Conservation (phyloP, 2,888 invertebrate species). For the Sturmia bella region DNA sequence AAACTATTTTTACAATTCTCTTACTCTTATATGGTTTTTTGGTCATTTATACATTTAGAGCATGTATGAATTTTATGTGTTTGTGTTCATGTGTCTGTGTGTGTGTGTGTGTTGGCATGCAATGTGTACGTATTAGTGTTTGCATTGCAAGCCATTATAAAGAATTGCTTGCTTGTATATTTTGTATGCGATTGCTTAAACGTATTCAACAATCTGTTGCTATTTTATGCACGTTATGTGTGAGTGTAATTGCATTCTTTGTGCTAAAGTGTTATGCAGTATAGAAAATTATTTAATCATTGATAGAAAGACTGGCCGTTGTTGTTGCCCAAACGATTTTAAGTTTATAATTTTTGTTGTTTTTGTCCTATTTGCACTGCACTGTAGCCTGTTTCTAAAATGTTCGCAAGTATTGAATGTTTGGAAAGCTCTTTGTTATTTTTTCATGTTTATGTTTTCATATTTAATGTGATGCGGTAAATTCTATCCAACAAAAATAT, state of each 20-base stretch:
- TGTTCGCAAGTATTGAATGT: conserved; percentile 35
- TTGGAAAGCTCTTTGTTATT: conserved; percentile 32
- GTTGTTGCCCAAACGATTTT: conserved; percentile 48
- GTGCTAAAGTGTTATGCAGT: conserved; percentile 31
- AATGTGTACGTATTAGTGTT: background rate
- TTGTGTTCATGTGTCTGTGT: background rate
- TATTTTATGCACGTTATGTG: conserved; percentile 30
- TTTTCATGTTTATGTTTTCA: conserved; percentile 60
- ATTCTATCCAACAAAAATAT: conserved; percentile 29
- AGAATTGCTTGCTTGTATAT: conserved; percentile 51
- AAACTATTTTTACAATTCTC: conserved; percentile 69
- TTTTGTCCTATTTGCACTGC: conserved; percentile 21
- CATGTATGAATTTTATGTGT: no score
- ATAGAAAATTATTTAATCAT: conserved; percentile 62
- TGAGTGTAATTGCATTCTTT: conserved; percentile 4
- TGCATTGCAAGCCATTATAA: conserved; percentile 49
- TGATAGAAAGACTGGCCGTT: conserved; percentile 28
- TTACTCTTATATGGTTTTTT: conserved; percentile 51
- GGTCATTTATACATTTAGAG: conserved; percentile 25
- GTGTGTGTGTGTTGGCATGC: background rate
- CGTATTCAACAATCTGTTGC: conserved; percentile 67
- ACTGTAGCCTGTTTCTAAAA: conserved; percentile 24
- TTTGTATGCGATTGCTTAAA: conserved; percentile 49
- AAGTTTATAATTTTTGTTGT: conserved; percentile 49
- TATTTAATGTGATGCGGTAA: conserved; percentile 62